A percentile compares a stretch with the other conserved stretches of the same genome.
phyloP scores from a whole-genome alignment of 2,113 vertebrate genomes.

The Barbus barbus region DNA sequence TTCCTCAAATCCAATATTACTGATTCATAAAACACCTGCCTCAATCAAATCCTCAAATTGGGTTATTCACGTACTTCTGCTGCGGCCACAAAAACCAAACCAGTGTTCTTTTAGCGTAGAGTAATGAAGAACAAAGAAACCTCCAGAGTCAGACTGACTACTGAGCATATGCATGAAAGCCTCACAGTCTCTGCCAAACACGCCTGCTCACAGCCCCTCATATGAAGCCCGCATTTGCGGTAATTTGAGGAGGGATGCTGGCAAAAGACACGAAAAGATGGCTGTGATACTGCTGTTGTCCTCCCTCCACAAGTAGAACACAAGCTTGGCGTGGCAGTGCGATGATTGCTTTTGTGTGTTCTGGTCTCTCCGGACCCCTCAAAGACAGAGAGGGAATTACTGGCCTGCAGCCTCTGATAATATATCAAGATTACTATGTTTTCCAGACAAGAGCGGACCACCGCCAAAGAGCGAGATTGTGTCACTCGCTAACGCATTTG shows the following conservation, averaged over 20 bases:
- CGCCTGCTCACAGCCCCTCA: slow-evolving; percentile 60
- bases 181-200: slow-evolving; percentile 67
- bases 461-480: slow-evolving; percentile 55
- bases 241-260: slow-evolving; percentile 71
- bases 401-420: slow-evolving; percentile 66
- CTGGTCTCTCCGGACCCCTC: slow-evolving; percentile 62
- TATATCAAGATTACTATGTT: slow-evolving; percentile 67
- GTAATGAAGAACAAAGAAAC: slow-evolving; percentile 31
- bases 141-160: slow-evolving; percentile 26
- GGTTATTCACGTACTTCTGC: slow-evolving; percentile 42
- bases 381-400: slow-evolving; percentile 65
- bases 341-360: slow-evolving; percentile 69
- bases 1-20: not conserved
- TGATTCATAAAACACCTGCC: slow-evolving; percentile 4
- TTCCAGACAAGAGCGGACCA: slow-evolving; percentile 59
- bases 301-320: slow-evolving; percentile 49
- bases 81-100: not conserved
- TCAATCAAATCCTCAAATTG: slow-evolving; percentile 47
- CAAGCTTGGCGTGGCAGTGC: slow-evolving; percentile 59
- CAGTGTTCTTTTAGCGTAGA: slow-evolving; percentile 16
- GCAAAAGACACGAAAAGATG: slow-evolving; percentile 69
- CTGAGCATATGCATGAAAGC: slow-evolving; percentile 53
- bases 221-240: slow-evolving; percentile 65
- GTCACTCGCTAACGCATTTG: slow-evolving; percentile 35
- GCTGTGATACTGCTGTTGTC: slow-evolving; percentile 63